Evolutionary conservation across 2,888 invertebrate genomes (phyloP).

Genomic region (Synergus gifuensis): DNA sequence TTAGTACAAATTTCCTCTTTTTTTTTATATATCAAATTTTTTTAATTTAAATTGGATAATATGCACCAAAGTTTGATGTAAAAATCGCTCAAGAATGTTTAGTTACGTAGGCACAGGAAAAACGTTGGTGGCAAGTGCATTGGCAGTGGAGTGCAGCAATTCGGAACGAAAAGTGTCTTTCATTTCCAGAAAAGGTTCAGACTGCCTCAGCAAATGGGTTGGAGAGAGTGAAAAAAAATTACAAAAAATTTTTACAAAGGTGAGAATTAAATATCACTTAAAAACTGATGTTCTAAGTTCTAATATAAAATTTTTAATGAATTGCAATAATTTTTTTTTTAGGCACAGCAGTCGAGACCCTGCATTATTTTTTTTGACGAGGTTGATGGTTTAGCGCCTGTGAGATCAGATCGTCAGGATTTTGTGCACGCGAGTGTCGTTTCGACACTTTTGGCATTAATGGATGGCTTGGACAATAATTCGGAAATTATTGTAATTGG

Average conservation of each 20-base stretch:
- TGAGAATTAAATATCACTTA: conserved; percentile 58
- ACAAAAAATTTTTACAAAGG: conserved; percentile 90
- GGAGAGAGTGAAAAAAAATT: conserved; percentile 95
- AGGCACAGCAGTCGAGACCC: conserved; percentile 91
- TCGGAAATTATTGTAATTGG: conserved; percentile 93
- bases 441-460: conserved; percentile 91
- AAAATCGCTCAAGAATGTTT: conserved; percentile 10
- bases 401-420: conserved; percentile 92
- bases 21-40: too few species aligned
- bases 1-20: conserved; percentile 65
- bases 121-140: conserved; percentile 90
- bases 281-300: too few species aligned
- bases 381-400: conserved; percentile 93
- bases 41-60: background rate
- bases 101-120: conserved; percentile 88
- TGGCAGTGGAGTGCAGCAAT: conserved; percentile 91
- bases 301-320: too few species aligned
- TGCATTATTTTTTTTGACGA: conserved; percentile 96
- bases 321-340: background rate
- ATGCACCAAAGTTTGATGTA: background rate
- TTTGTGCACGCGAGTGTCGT: conserved; percentile 95
- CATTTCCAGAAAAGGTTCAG: conserved; percentile 95
- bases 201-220: conserved; percentile 95
- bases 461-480: conserved; percentile 93
- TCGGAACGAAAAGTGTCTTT: conserved; percentile 89